phyloP scores from a whole-genome alignment of 2,113 vertebrate species.

The Phasianus colchicus region DNA sequence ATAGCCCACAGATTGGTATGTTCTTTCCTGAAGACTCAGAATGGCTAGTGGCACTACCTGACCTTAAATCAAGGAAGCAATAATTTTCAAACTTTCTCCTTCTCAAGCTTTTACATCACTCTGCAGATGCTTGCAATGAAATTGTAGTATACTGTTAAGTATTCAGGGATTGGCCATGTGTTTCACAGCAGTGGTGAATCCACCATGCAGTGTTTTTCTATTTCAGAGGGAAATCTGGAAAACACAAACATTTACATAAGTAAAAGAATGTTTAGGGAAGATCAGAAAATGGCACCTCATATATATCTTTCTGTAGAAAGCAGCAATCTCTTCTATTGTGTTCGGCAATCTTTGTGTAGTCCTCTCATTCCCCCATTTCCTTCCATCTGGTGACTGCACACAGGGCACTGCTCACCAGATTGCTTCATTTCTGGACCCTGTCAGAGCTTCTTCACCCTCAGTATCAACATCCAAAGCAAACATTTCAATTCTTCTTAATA shows the following conservation, averaged over 20 bases:
- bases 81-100: neutral
- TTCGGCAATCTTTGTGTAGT: neutral
- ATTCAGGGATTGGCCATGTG: neutral
- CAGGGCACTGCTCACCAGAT: neutral
- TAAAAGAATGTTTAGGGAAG: neutral
- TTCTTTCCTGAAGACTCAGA: neutral
- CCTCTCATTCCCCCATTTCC: neutral
- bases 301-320: neutral
- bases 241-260: neutral
- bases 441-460: neutral
- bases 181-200: neutral
- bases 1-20: neutral
- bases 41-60: accelerated
- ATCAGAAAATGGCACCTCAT: neutral
- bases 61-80: neutral
- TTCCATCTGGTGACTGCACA: neutral
- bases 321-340: neutral
- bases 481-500: neutral
- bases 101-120: neutral
- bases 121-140: neutral
- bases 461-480: neutral
- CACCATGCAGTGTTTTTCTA: neutral
- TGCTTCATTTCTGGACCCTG: neutral
- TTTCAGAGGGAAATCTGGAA: neutral
- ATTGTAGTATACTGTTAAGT: neutral